Evolutionary conservation across 2,113 vertebrate genomes (phyloP).

Genomic region (crab-eating macaque (Macaca fascicularis)): T2T-MFA8v1.1 NC_088388.1:17826001-17826500

Average conservation of each 20-base stretch:
- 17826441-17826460: slow-evolving; percentile 52
- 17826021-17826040: no score
- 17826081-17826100: no score
- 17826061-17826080: no score
- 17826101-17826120: no score
- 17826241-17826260: background rate
- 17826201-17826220: no score
- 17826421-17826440: slow-evolving; percentile 10
- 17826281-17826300: background rate
- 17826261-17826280: background rate
- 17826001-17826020: no score
- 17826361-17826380: background rate
- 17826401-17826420: slow-evolving; percentile 13
- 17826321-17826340: background rate
- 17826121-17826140: no score
- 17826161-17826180: no score
- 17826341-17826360: background rate
- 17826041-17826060: no score
- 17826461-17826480: slow-evolving; percentile 57
- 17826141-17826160: no score
- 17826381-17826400: background rate
- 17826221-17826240: background rate
- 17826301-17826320: background rate
- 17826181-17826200: no score
- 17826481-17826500: slow-evolving; percentile 54